Conservation (phyloP, 2,888 invertebrate genomes). For the Slavum lentiscoides region DNA sequence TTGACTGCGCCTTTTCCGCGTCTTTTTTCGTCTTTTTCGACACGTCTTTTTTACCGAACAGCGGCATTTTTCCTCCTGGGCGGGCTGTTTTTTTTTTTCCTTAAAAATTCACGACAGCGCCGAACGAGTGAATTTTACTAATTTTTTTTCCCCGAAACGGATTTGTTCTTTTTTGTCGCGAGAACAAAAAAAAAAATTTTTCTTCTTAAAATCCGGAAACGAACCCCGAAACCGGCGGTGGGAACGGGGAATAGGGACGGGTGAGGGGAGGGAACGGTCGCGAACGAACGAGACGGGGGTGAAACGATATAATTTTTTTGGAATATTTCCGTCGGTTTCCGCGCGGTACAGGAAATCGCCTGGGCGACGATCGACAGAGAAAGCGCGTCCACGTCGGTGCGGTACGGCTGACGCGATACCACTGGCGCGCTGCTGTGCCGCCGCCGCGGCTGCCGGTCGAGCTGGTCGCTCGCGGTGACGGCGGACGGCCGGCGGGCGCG, state of each 20-base stretch:
- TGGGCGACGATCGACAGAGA: too few species aligned
- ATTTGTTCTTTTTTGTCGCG: not conserved
- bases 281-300: not conserved
- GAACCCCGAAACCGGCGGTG: not conserved
- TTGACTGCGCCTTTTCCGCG: constrained; percentile 70
- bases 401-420: constrained; percentile 36
- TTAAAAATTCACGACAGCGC: too few species aligned
- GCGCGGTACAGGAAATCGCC: not conserved
- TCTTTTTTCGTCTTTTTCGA: constrained; percentile 86
- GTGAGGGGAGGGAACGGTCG: not conserved
- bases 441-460: not conserved
- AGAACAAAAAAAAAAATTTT: not conserved
- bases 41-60: constrained; percentile 87
- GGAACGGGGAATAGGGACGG: too few species aligned
- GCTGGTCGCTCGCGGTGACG: not conserved
- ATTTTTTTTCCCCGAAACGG: too few species aligned
- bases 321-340: too few species aligned
- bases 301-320: too few species aligned
- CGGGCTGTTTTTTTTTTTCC: too few species aligned
- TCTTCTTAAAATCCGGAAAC: too few species aligned
- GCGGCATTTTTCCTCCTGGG: constrained; percentile 70
- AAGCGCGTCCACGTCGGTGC: constrained; percentile 3
- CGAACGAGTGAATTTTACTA: too few species aligned
- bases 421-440: constrained; percentile 5
- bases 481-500: not conserved